phyloP scores from a whole-genome alignment of 2,113 vertebrate genomes.

The Scartelaos histophorus region DNA sequence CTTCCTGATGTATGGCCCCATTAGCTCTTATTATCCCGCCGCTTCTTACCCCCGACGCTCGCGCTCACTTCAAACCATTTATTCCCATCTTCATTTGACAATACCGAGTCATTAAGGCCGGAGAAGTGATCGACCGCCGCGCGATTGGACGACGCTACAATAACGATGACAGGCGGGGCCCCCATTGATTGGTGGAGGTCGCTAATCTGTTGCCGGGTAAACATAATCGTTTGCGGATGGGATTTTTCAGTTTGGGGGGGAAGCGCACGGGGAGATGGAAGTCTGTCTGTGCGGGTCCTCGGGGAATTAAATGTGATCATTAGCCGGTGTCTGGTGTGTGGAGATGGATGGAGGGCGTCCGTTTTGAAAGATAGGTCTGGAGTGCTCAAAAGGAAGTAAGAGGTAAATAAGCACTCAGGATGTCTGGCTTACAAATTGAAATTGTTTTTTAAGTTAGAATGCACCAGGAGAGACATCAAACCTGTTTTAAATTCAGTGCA shows the following conservation, averaged over 20 bases:
- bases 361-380: conserved; percentile 19
- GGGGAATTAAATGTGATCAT: conserved; percentile 42
- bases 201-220: conserved; percentile 39
- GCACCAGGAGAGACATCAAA: not conserved
- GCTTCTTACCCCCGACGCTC: conserved; percentile 18
- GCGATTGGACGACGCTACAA: conserved; percentile 50
- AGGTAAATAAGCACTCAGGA: conserved; percentile 28
- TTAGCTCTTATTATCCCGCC: conserved; percentile 48
- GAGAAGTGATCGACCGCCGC: conserved; percentile 49
- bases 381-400: conserved; percentile 37
- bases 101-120: conserved; percentile 53
- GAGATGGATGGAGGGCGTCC: conserved; percentile 14
- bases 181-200: conserved; percentile 51
- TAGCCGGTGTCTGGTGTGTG: conserved; percentile 25
- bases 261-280: conserved; percentile 15
- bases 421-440: conserved; percentile 23
- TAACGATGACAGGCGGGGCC: conserved; percentile 48
- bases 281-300: conserved; percentile 29
- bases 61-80: conserved; percentile 46
- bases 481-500: not conserved
- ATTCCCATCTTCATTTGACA: conserved; percentile 52
- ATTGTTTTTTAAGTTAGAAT: conserved; percentile 3
- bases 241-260: conserved; percentile 18
- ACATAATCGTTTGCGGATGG: conserved; percentile 39
- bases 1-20: conserved; percentile 61